phyloP scores from a whole-genome alignment of 1,140 invertebrate species.

The Sipha flava region DNA sequence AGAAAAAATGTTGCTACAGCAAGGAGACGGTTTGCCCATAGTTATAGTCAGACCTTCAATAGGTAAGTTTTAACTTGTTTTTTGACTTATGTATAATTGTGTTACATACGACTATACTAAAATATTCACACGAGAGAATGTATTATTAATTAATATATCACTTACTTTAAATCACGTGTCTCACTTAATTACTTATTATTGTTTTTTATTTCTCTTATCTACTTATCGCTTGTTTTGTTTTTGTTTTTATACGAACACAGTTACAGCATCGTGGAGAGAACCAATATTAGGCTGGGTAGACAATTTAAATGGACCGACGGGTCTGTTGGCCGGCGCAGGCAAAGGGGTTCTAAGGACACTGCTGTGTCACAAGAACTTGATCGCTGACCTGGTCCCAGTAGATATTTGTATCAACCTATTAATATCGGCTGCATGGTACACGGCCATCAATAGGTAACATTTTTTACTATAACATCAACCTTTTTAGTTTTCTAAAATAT shows the following conservation, averaged over 20 bases:
- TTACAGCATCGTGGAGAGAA: conserved; percentile 59
- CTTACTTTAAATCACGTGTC: neutral
- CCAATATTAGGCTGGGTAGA: conserved; percentile 57
- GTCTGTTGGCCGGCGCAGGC: conserved; percentile 61
- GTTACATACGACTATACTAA: no score
- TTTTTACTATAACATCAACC: neutral
- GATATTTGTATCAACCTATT: conserved; percentile 76
- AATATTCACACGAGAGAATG: no score
- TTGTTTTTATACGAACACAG: neutral
- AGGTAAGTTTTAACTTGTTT: conserved; percentile 49
- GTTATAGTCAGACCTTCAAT: conserved; percentile 87
- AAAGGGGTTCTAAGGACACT: conserved; percentile 72
- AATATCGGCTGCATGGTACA: conserved; percentile 64
- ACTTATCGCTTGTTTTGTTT: no score
- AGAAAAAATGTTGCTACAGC: conserved; percentile 64
- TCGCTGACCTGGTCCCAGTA: conserved; percentile 75
- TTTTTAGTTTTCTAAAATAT: neutral
- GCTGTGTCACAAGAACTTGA: conserved; percentile 53
- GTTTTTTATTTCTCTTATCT: neutral
- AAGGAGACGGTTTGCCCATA: conserved; percentile 60
- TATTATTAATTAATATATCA: neutral
- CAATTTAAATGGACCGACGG: conserved; percentile 61
- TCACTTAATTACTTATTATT: neutral
- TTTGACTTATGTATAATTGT: neutral
- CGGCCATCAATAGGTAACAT: conserved; percentile 54